A percentile compares a stretch with the other conserved stretches of the same genome.
phyloP scores from a whole-genome alignment of 2,797 vertebrate species.

The Saxicola maurus region DNA sequence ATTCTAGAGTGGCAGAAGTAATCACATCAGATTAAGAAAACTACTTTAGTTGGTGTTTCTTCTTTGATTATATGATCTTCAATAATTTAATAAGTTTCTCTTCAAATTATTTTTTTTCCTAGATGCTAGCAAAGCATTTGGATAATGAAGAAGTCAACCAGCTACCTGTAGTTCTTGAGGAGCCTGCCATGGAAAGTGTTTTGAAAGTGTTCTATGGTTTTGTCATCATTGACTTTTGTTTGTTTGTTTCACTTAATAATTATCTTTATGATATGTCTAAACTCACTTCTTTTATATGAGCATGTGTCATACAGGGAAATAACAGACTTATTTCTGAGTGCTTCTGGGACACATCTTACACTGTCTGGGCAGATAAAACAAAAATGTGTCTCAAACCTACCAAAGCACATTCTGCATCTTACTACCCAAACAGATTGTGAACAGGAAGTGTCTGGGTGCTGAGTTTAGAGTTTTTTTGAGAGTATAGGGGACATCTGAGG shows the following conservation, averaged over 20 bases:
- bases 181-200: constrained; percentile 68
- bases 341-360: neutral
- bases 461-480: neutral
- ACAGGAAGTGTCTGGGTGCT: neutral
- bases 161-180: constrained; percentile 69
- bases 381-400: neutral
- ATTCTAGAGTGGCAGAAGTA: neutral
- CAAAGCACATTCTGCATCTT: neutral
- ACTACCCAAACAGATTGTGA: neutral
- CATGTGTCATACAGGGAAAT: neutral
- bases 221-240: neutral
- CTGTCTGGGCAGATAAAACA: neutral
- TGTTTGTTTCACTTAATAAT: neutral
- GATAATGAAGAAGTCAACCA: constrained; percentile 60
- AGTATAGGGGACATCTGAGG: neutral
- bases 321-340: neutral
- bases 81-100: neutral
- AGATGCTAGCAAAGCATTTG: constrained; percentile 72
- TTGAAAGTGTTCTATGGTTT: neutral
- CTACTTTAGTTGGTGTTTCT: neutral
- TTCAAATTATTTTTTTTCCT: neutral
- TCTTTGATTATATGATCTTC: neutral
- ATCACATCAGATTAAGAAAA: neutral
- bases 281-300: neutral
- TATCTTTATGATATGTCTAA: neutral